phyloP scores from a whole-genome alignment of 2,797 vertebrate genomes.

The Brachyrhaphis roseni region DNA sequence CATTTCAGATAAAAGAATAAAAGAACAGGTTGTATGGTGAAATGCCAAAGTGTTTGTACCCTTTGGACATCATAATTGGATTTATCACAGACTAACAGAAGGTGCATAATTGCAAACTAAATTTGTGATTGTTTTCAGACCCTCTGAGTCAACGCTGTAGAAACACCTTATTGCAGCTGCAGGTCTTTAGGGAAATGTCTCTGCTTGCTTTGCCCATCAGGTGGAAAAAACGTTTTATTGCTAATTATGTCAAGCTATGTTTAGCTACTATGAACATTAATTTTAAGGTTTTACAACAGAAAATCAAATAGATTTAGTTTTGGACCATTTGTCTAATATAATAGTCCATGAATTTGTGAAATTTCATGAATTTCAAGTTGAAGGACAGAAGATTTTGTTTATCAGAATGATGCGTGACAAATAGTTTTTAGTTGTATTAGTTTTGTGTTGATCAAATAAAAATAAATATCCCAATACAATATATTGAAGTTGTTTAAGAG shows the following conservation, averaged over 20 bases:
- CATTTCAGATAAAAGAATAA: slow-evolving; percentile 33
- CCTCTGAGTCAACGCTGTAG: neutral
- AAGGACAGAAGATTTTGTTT: no score
- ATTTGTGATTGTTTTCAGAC: neutral
- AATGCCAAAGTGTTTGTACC: no score
- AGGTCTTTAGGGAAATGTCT: neutral
- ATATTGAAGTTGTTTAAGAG: neutral
- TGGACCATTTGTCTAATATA: no score
- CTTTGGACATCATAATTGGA: neutral
- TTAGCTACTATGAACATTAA: neutral
- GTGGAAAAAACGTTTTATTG: neutral
- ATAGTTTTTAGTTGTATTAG: no score
- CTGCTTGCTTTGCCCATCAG: neutral
- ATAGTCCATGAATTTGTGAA: no score
- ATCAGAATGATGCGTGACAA: no score
- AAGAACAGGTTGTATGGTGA: slow-evolving; percentile 28
- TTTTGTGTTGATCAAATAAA: neutral
- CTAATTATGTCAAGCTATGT: neutral
- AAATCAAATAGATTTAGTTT: neutral
- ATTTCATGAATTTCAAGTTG: no score
- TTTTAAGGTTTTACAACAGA: neutral
- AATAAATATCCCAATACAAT: neutral
- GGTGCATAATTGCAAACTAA: neutral
- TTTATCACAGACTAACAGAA: neutral
- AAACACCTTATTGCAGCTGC: neutral